Base-by-base conservation (phyloP, 1,140 invertebrate genomes). In the Goniozus legneri region DNA sequence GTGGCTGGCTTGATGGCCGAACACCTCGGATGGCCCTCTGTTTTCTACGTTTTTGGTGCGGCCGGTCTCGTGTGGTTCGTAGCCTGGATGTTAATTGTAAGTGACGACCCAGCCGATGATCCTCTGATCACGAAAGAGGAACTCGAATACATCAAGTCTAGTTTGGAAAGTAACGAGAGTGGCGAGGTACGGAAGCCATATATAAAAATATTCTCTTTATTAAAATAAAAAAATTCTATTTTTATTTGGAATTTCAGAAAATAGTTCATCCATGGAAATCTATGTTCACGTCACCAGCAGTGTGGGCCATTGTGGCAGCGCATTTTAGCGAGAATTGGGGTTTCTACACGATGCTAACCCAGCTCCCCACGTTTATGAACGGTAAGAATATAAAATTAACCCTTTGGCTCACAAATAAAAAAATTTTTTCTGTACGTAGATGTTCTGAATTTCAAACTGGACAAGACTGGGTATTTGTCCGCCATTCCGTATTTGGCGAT, bases 271-370 rank as follows among this genome's bases (percentile, higher is more conserved):
- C 91, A 1, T 95, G 92, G 92, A 80, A 79, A 35, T 73, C 80
- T 4, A 91, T 96, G 58, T 69, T 95, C 13, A 86, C 80, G 1
- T 95, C 92, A 0, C 76, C 80, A 32, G 84, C 93, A 0, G 90
- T 96, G 2, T 95, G 92, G 89, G 92, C 93, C 0, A 92, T 95
- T 38, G 84, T 91, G 14, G 80, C 84, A 14, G 91, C 92, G 3
- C 92, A 96, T 70, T 95, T 95, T 73, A 87, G 89, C 45, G 92
- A 96, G 72, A 96, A 96, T 74, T 97, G 93, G 93, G 93, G 92
- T 12, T 95, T 95, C 73, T 96, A 96, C 65, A 95, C 91, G 0
- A 80, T 95, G 65, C 79, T 95, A 0, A 95, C 92, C 0, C 88
- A 92, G 58, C 73, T 97, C 21, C 94, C 94, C 3, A 92, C 87